Conservation (phyloP, 1,140 invertebrate genomes). For the Ceratosolen solmsi region DNA sequence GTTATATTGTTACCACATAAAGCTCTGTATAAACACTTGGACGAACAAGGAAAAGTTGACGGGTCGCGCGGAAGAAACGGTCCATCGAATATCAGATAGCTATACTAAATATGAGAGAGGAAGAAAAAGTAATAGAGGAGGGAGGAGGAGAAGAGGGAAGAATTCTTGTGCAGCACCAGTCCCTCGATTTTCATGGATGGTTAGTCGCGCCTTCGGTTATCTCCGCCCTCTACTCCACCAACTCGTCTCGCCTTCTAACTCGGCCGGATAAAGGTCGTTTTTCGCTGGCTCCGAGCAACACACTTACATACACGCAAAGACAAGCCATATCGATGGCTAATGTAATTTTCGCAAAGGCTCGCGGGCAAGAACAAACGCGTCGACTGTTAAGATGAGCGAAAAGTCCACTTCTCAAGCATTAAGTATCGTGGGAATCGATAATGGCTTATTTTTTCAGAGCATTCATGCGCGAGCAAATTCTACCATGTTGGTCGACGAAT, state of each 20-base stretch:
- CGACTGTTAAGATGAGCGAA: neutral
- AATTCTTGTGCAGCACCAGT: neutral
- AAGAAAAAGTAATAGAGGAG: neutral
- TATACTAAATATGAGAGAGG: neutral
- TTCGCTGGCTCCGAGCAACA: neutral
- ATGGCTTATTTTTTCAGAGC: no score
- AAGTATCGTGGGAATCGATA: constrained; percentile 31
- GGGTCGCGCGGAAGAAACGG: constrained; percentile 22
- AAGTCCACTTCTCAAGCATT: constrained; percentile 7
- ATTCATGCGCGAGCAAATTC: neutral
- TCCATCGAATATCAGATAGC: constrained; percentile 28
- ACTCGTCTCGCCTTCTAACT: neutral
- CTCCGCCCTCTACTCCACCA: neutral
- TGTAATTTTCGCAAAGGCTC: constrained; percentile 37
- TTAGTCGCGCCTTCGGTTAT: constrained; percentile 41
- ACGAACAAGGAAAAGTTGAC: constrained; percentile 2
- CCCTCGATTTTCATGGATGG: constrained; percentile 46
- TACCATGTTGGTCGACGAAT: neutral
- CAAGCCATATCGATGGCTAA: neutral
- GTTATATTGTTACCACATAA: constrained; percentile 17
- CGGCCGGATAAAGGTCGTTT: constrained; percentile 33
- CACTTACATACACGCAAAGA: no score
- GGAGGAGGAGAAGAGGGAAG: neutral
- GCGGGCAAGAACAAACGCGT: neutral
- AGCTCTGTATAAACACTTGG: neutral